These are phyloP conservation scores for Julus scanicus DNA, from an alignment of 2,888 invertebrate genomes.

Conservation along the genomic window DNA sequence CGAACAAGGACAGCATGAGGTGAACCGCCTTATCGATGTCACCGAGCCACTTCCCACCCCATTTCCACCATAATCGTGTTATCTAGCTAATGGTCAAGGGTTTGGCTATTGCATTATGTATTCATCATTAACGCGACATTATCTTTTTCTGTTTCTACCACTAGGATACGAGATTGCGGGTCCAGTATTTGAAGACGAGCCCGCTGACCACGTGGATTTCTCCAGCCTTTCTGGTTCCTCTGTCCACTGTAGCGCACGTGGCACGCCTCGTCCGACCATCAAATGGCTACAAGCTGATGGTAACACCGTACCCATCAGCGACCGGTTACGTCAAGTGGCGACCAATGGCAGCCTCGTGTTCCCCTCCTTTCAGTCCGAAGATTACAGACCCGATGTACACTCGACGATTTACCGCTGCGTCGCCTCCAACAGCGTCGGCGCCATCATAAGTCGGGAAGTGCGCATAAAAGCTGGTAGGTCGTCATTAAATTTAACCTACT, in stretches of 20 bases:
- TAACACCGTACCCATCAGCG: constrained; percentile 53
- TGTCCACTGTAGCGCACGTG: constrained; percentile 65
- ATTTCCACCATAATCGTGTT: neutral
- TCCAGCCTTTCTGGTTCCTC: constrained; percentile 64
- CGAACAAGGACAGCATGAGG: neutral
- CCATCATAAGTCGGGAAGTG: constrained; percentile 59
- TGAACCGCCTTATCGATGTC: neutral
- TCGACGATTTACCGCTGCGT: constrained; percentile 59
- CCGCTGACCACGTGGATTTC: constrained; percentile 63
- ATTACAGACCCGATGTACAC: constrained; percentile 60
- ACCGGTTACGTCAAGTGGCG: constrained; percentile 57
- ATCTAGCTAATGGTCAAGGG: neutral
- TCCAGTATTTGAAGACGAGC: constrained; percentile 65
- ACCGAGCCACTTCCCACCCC: neutral
- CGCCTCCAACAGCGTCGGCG: constrained; percentile 58
- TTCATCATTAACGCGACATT: neutral
- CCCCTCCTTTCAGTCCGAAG: constrained; percentile 59
- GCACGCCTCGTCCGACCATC: constrained; percentile 63
- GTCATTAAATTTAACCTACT: neutral
- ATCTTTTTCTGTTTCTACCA: neutral
- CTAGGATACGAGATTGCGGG: constrained; percentile 59
- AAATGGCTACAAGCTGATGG: constrained; percentile 56
- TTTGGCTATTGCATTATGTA: neutral
- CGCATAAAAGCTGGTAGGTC: constrained; percentile 59
- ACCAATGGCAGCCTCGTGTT: constrained; percentile 59